Evolutionary conservation across 2,113 vertebrate species (phyloP), one percentile per base, ranked within the genome.

Genomic region (Hippocampus barbouri): DNA sequence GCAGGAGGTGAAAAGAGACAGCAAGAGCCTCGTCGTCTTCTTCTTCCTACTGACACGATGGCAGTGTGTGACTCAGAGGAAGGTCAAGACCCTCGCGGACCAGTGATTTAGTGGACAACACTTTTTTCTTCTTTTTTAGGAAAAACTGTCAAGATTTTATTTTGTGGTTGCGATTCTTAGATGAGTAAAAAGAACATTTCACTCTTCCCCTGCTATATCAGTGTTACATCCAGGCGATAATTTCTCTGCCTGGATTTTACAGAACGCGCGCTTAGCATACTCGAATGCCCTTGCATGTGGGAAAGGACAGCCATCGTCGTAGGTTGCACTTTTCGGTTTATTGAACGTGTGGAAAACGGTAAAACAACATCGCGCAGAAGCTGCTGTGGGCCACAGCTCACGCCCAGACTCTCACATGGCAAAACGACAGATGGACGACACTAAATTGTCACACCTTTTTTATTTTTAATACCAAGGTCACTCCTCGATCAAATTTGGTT

Each of bases 1-100:
- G 47, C 41, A 66, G 43, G 64, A 47, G 43, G 41, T 47, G 64
- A 66, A 66, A 47, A 61, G 59, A 61, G 59, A 61, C 27, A 34
- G 59, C 59, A 61, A 61, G 59, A 34, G 4, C 27, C 5, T 34
- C 27, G 16, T 61, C 59, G 9, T 34, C 59, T 7, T 61, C 59
- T 16, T 61, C 27, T 61, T 61, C 59, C 59, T 61, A 27, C 59
- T 30, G 59, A 34, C 59, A 16, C 15, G 8, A 34, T 20, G 59
- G 59, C 16, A 59, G 59, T 61, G 15, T 61, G 27, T 30, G 59
- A 61, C 34, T 61, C 59, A 20, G 11, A 25, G 56, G 56, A 59
- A 25, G 56, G 56, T 59, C 15, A 14, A 23, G 23, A 25, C 23
- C 56, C 56, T 6, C 2, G 59, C 59, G 11, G 59, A 34, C 59